Base-by-base conservation (phyloP, 2,888 invertebrate genomes). In the Cryptus armator region DNA sequence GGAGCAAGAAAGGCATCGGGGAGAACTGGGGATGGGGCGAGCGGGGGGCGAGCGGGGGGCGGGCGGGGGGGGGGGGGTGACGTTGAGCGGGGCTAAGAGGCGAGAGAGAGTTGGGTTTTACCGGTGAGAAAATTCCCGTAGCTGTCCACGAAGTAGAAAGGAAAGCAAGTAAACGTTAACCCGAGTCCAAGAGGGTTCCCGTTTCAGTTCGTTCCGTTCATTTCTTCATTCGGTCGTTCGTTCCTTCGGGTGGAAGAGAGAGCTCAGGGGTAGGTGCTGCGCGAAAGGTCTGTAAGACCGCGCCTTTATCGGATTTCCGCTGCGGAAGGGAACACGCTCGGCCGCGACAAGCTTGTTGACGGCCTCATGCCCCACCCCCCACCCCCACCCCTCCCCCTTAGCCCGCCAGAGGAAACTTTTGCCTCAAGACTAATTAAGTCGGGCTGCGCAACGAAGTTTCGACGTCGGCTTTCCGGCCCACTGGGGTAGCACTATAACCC, bases 361-460 rank as follows among this genome's bases (percentile, higher is more conserved):
- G 89, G 86, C 86, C 88, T 91, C 90, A 91, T 91, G 87, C 88
- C 77, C 78, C 83, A 24, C 51, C 59, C 62, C 24, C 48, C 68
- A 32, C n/a, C 70, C 4, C 37, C 5, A 32, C 46, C 70, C 29
- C 53, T 70, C 24, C 46, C 70, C 29, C 53, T 70, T 64, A 44
- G 66, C 59, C 32, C 53, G 48, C 53, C 53, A 48, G 86, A 80
- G 86, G 86, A 91, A 91, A 90, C 88, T 90, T 91, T 89, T 90
- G 71, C 89, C 87, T 82, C 87, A 84, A 87, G 84, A 89, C 88
- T 91, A 91, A 91, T 91, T 91, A 90, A 91, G 90, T 91, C 90
- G 87, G 84, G 84, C 81, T 71, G 74, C 48, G 79, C 71, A 81
- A 67, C 80, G 85, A 86, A 90, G 87, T 89, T 90, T 88, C 84